Conservation (phyloP, 2,888 invertebrate species). For the Sarcophaga carnaria region DNA sequence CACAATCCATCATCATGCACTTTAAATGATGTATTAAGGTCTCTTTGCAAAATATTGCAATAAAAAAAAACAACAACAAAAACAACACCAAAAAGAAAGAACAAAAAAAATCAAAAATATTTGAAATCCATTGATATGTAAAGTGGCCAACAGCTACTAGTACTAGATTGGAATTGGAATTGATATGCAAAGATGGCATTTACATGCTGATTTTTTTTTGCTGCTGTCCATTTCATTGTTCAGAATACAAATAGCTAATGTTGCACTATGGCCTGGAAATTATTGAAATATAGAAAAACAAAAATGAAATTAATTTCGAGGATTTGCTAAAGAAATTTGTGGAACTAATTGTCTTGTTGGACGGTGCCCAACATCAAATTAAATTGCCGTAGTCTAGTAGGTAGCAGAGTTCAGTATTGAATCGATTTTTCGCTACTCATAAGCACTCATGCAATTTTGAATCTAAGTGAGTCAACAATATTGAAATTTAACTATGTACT, state of each 20-base stretch:
- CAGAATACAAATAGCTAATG: slow-evolving; percentile 6
- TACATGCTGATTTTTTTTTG: neutral
- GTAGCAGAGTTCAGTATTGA: too few relatives aligned
- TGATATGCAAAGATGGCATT: slow-evolving; percentile 40
- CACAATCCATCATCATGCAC: slow-evolving; percentile 52
- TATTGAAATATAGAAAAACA: neutral
- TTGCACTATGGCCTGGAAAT: slow-evolving; percentile 25
- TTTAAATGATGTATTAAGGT: slow-evolving; percentile 42
- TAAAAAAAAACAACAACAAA: slow-evolving; percentile 8
- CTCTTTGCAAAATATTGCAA: slow-evolving; percentile 13
- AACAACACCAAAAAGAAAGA: neutral
- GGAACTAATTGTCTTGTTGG: too few relatives aligned
- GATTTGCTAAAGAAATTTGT: neutral
- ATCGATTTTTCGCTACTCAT: too few relatives aligned
- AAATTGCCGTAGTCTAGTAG: too few relatives aligned
- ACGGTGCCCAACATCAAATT: too few relatives aligned
- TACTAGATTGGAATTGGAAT: neutral
- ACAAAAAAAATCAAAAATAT: slow-evolving; percentile 8
- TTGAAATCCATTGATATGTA: slow-evolving; percentile 46
- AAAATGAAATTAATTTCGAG: neutral
- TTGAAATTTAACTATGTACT: too few relatives aligned
- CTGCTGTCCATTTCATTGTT: slow-evolving; percentile 23
- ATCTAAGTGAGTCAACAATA: too few relatives aligned
- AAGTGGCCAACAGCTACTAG: slow-evolving; percentile 45
- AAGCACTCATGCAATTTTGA: too few relatives aligned